Base-by-base conservation (phyloP, 1,140 invertebrate species). In the Drosophila obscura region DNA sequence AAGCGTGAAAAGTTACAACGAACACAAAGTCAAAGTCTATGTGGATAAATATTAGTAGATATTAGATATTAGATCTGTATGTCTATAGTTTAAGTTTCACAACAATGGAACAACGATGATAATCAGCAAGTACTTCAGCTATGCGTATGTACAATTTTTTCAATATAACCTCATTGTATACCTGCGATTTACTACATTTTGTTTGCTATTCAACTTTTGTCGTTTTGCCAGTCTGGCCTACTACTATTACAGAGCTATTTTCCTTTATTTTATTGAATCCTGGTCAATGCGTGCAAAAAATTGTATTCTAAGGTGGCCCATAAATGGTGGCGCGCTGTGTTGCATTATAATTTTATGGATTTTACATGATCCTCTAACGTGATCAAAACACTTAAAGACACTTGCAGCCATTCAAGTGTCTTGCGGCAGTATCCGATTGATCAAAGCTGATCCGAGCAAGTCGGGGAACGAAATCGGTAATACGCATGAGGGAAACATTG, bases 371-470 rank as follows among this genome's bases (percentile, higher is more conserved):
- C 13, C 24, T 15, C 1, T 39, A 19, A 35, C 3, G 35, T 13
- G 16, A 45, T 43, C 66, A 87, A 73, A 91, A 91, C 90, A 74
- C 90, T 44, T 71, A n/a, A 51, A 68, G 58, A 45, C 64, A 75
- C 82, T 90, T 91, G 90, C 90, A 91, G 90, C 90, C 90, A 91
- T 91, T 91, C 90, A 91, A 91, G 72, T 71, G 24, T 19, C 73
- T 80, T 62, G 88, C 90, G 90, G 52, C 4, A 73, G 59, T 73
- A 90, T 90, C 83, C 78, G 5, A 19, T 2, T 15, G 78, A 88
- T 76, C 61, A 52, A 81, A 75, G 0, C 0, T 43, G 53, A 82
- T 82, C 74, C 13, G 11, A 2, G 2, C 2, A 11, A 45, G 44
- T 59, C 16, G 0, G 19, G 8, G n/a, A 56, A 64, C 28, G 11